Conservation (phyloP, 2,888 invertebrate genomes). For the Ferdinandea cuprea region DNA sequence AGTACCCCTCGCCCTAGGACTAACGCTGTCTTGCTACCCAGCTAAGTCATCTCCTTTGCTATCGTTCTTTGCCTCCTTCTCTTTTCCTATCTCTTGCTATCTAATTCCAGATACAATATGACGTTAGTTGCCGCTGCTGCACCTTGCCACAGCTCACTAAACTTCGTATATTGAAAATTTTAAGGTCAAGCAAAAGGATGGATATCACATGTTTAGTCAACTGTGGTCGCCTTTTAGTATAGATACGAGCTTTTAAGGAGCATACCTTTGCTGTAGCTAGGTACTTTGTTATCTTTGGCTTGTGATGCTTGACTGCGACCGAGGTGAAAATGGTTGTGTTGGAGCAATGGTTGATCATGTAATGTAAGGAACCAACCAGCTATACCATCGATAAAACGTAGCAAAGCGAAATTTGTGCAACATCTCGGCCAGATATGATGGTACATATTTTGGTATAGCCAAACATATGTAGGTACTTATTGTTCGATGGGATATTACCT, state of each 20-base stretch:
- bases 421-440: constrained; percentile 24
- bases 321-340: constrained; percentile 23
- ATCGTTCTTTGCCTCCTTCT: background rate
- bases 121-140: constrained; percentile 13
- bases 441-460: background rate
- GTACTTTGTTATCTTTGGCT: constrained; percentile 48
- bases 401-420: constrained; percentile 29
- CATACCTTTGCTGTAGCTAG: background rate
- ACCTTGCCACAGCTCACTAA: constrained; percentile 46
- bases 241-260: constrained; percentile 13
- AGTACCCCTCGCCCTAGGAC: constrained; percentile 64
- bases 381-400: constrained; percentile 41
- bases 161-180: constrained; percentile 57
- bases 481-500: background rate
- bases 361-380: constrained; percentile 34
- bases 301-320: constrained; percentile 13
- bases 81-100: background rate
- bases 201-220: constrained; percentile 65
- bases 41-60: background rate
- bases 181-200: constrained; percentile 71
- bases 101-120: constrained; percentile 35
- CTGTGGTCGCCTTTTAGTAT: constrained; percentile 19
- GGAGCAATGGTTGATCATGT: constrained; percentile 59
- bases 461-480: no score
- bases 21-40: constrained; percentile 57